Evolutionary conservation across 2,888 invertebrate genomes (phyloP), one percentile per base, ranked within the genome.

Genomic region (Folsomia candida): DNA sequence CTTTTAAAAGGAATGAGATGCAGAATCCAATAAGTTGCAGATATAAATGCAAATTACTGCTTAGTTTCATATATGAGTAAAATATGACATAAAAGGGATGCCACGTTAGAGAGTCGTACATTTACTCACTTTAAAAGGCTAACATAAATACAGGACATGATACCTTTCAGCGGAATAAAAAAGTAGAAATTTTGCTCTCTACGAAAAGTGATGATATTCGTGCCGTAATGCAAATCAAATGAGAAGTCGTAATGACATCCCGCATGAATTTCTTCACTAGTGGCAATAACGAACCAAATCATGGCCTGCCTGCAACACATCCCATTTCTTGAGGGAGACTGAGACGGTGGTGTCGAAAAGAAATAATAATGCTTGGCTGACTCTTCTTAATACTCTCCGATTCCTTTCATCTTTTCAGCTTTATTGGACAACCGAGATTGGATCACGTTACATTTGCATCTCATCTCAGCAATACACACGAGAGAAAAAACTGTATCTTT

Each of bases 241-340:
- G 62, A 67, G 51, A 72, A 72, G 60, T 37, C 6, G 37, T 14
- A 37, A 37, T 37, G 37, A 37, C 69, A 72, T 72, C 59, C 64
- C 65, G 64, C 64, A 64, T 51, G 64, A 51, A 64, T 64, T 64
- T 64, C 64, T 62, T 62, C 51, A 37, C 37, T 14, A 37, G 37
- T 37, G 37, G 37, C 37, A 37, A 37, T 37, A 37, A 37, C 37
- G 37, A 37, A 37, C 37, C 37, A 37, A 37, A 14, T 37, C 37
- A 37, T 37, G 6, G 6, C 14, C 6, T 37, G 37, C 37, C 6
- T 37, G 37, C 37, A 37, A 37, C 37, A 37, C 37, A 14, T 37
- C 14, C 37, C 37, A 4, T 37, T 37, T 37, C 4, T 37, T 37
- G 14, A 14, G 14, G 4, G 37, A 37, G 37, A 37, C n/a, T 37